Evolutionary conservation across 2,888 invertebrate species (phyloP).

Genomic region (Cylindroiulus punctatus): DNA sequence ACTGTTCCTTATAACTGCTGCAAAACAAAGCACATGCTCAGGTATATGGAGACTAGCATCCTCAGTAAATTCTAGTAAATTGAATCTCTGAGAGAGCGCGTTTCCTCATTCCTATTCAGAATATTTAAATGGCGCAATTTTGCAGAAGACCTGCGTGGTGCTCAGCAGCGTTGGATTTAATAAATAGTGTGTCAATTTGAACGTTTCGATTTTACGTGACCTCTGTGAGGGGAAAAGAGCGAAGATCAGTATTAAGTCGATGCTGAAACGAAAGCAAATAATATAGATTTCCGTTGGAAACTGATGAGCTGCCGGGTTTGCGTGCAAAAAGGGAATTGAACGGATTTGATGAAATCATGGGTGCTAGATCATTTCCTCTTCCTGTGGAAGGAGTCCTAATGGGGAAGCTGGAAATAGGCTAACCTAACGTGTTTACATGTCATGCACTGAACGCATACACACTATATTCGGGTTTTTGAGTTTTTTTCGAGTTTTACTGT

Average conservation of each 20-base stretch:
- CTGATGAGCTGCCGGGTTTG: neutral
- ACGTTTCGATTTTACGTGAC: neutral
- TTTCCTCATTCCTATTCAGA: no score
- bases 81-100: no score
- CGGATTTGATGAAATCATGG: neutral
- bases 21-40: no score
- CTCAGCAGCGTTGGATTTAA: no score
- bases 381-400: neutral
- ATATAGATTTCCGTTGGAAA: slow-evolving; percentile 12
- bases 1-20: no score
- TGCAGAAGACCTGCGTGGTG: no score
- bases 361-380: neutral
- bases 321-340: neutral
- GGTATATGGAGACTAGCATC: no score
- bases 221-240: neutral
- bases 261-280: neutral
- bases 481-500: no score
- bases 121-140: no score
- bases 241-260: neutral
- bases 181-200: no score
- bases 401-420: neutral
- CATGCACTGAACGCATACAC: neutral
- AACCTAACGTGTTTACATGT: neutral
- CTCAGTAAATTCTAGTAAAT: no score
- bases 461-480: no score